Evolutionary conservation across 2,113 vertebrate species (phyloP), one percentile per base, ranked within the genome.

Genomic region (Gallinago undulata): DNA sequence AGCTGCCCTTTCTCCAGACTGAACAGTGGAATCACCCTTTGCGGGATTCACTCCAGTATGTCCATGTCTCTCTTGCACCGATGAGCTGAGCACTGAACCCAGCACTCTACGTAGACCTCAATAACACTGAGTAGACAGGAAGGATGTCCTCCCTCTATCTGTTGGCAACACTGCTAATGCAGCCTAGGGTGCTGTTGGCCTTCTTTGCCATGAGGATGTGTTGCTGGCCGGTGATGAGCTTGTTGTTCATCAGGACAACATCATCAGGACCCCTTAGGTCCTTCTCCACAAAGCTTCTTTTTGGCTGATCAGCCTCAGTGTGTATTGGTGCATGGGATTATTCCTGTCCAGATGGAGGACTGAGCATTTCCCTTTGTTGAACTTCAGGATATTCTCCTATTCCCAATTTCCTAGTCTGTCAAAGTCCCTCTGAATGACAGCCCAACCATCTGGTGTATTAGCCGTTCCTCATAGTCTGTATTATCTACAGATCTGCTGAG

Each of bases 61-160:
- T 55, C 47, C 19, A 8, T 0, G 0, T 83, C n/a, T 47, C 28
- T n/a, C 25, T 10, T n/a, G 22, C 5, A 9, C 23, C 5, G 4
- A n/a, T 37, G 73, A 75, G 39, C 35, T 57, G 59, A 18, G 68
- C 17, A 12, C 18, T 35, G 57, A 35, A 41, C 15, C 7, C 35
- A 51, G 13, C 17, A 1, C 25, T 74, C 15, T 62, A 74, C 43
- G 11, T 33, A 70, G 60, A 55, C 18, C 72, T 83, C 28, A 24
- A 4, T 6, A 45, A 35, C 31, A 50, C 66, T 50, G 18, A 69
- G 23, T 19, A 51, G 27, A 57, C 59, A 7, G n/a, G 31, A n/a
- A 18, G 27, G 45, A 11, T 87, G 56, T 47, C 13, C 41, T 79
- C 16, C 55, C 16, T 84, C 6, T 37, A 30, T 22, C 39, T 80